Conservation (phyloP, 2,888 invertebrate species). For the Loripinus fragilis region DNA sequence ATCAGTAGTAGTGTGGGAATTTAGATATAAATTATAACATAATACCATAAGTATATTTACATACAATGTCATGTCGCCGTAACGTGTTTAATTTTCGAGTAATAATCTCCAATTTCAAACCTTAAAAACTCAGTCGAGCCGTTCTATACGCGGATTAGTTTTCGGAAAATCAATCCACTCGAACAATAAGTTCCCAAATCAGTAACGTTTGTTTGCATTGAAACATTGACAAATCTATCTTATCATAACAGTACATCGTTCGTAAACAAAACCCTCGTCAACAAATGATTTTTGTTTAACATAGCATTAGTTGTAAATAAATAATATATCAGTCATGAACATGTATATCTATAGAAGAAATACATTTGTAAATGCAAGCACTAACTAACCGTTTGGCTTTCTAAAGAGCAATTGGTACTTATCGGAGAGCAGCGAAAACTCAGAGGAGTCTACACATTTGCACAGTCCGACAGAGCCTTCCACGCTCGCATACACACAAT, state of each 20-base stretch:
- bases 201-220: conserved; percentile 8
- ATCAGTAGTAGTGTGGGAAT: conserved; percentile 4
- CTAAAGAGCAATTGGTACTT: too few species aligned
- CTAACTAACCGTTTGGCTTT: too few species aligned
- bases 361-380: too few species aligned
- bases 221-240: background rate
- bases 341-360: too few species aligned
- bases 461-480: too few species aligned
- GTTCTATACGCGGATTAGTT: background rate
- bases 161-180: conserved; percentile 15
- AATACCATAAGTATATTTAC: conserved; percentile 13
- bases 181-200: background rate
- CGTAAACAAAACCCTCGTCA: background rate
- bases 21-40: background rate
- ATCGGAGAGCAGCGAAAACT: too few species aligned
- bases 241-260: background rate
- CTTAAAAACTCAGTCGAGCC: conserved; percentile 2
- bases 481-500: too few species aligned
- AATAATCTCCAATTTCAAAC: conserved; percentile 7
- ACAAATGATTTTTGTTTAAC: conserved; percentile 11
- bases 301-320: background rate
- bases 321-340: background rate
- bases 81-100: conserved; percentile 2
- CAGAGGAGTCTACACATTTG: too few species aligned
- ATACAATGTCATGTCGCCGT: background rate